Conservation (phyloP, 2,888 invertebrate species). For the Metacarcinus magister region DNA sequence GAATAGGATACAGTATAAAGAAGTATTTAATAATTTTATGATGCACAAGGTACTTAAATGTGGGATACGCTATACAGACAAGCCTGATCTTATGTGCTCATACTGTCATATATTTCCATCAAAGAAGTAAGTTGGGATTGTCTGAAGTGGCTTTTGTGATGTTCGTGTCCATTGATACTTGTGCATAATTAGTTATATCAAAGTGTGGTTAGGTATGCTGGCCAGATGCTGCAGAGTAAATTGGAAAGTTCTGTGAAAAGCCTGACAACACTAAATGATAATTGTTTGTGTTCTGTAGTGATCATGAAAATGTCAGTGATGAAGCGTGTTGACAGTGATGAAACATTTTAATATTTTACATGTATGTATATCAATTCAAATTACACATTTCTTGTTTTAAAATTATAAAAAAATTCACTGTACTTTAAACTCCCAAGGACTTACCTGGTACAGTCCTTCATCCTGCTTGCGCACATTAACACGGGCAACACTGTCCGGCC, state of each 20-base stretch:
- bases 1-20: not conserved
- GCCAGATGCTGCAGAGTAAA: not conserved
- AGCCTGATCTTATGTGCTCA: not conserved
- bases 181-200: not conserved
- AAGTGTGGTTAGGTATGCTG: not conserved
- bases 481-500: conserved; percentile 88
- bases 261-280: too few species aligned
- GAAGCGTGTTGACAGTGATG: not conserved
- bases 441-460: conserved; percentile 90
- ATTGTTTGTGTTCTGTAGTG: too few species aligned
- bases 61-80: not conserved
- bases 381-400: not conserved
- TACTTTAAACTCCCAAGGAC: not conserved
- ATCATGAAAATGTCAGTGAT: not conserved
- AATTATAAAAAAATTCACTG: not conserved
- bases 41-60: not conserved
- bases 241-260: not conserved
- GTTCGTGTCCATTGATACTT: not conserved
- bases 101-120: not conserved
- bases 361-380: not conserved
- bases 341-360: not conserved
- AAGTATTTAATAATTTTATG: not conserved
- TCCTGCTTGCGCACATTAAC: conserved; percentile 85
- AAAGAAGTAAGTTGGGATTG: not conserved
- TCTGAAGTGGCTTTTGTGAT: not conserved